These are phyloP conservation scores for Siniperca undulata DNA, from an alignment of 2,797 vertebrate species.

Conservation along the genomic window DNA sequence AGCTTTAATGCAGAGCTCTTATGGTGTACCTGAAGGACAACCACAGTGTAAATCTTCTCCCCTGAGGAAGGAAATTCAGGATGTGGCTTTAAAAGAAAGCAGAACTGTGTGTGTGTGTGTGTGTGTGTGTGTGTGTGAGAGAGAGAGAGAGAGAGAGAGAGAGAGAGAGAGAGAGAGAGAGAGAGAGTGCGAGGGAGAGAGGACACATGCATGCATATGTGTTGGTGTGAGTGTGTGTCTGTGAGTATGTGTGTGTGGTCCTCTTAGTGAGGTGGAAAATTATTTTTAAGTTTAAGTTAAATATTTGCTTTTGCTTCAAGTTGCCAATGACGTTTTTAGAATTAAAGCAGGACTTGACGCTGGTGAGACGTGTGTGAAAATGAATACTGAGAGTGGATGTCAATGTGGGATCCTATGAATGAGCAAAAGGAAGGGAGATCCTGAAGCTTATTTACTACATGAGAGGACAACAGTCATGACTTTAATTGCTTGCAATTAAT, in stretches of 20 bases:
- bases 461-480: conserved; percentile 32
- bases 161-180: conserved; percentile 11
- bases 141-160: conserved; percentile 6
- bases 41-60: conserved; percentile 82
- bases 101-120: conserved; percentile 51
- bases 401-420: conserved; percentile 58
- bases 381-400: conserved; percentile 33
- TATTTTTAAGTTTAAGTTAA: conserved; percentile 81
- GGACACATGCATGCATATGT: conserved; percentile 57
- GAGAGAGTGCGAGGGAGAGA: conserved; percentile 14
- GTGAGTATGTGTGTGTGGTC: conserved; percentile 80
- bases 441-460: conserved; percentile 34
- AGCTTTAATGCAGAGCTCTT: conserved; percentile 66
- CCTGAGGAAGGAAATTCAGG: conserved; percentile 78
- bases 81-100: conserved; percentile 80
- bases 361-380: conserved; percentile 51
- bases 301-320: conserved; percentile 82
- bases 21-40: conserved; percentile 80
- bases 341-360: conserved; percentile 54
- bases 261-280: conserved; percentile 76
- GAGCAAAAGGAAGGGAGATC: conserved; percentile 27
- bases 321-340: conserved; percentile 77
- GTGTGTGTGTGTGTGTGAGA: conserved; percentile 44
- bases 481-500: conserved; percentile 44
- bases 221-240: conserved; percentile 56